A percentile compares a stretch with the other conserved stretches of the same genome.
phyloP scores from a whole-genome alignment of 53 echinoderm and acorn worm species.

The Echinometra lucunter region DNA sequence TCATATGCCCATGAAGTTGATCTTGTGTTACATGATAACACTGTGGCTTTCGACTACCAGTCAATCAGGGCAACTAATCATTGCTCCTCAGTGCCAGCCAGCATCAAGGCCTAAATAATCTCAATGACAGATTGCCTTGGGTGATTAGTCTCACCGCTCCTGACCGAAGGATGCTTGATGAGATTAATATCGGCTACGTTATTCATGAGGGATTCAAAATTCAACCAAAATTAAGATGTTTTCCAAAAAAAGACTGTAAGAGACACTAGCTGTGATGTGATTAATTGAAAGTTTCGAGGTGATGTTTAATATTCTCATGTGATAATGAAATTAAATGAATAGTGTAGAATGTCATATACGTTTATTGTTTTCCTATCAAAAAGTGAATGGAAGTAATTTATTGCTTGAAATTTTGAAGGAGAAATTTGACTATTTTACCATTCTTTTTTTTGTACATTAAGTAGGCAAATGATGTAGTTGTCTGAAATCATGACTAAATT shows the following conservation, averaged over 20 bases:
- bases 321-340: neutral
- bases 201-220: slow-evolving; percentile 6
- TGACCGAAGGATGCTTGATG: slow-evolving; percentile 1
- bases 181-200: slow-evolving; percentile 11
- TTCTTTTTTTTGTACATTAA: neutral
- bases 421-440: neutral
- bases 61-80: slow-evolving; percentile 52
- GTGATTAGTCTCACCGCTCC: slow-evolving; percentile 29
- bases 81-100: slow-evolving; percentile 43
- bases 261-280: neutral
- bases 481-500: neutral
- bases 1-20: slow-evolving; percentile 58
- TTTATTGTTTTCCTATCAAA: neutral
- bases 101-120: slow-evolving; percentile 50
- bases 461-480: neutral
- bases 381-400: neutral
- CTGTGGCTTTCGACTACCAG: slow-evolving; percentile 40
- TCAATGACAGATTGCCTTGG: slow-evolving; percentile 20
- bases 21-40: slow-evolving; percentile 53
- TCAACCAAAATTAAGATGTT: neutral
- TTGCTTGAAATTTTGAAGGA: neutral
- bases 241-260: neutral
- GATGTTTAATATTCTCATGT: neutral
- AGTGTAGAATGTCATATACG: neutral
- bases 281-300: neutral